These are phyloP conservation scores for Ctenopoma multispine DNA, from an alignment of 2,797 vertebrate genomes.

Conservation along the genomic window DNA sequence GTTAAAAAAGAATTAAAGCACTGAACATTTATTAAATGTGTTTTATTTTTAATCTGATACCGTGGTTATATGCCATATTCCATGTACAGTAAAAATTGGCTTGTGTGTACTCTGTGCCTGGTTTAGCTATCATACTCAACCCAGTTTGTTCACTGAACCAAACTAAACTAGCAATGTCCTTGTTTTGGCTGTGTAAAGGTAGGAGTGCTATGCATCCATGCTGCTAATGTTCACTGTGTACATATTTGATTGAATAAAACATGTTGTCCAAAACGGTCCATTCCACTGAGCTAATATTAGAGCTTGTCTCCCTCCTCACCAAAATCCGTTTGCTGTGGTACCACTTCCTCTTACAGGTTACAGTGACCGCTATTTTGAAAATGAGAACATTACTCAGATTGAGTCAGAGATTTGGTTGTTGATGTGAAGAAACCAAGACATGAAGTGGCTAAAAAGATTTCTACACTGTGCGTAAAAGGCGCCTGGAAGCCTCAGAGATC, in stretches of 20 bases:
- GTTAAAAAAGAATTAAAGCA: too few relatives aligned
- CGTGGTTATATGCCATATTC: neutral
- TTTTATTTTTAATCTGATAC: too few relatives aligned
- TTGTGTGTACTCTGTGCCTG: neutral
- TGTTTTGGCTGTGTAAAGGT: slow-evolving; percentile 46
- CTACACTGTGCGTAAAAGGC: too few relatives aligned
- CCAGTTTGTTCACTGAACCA: slow-evolving; percentile 70
- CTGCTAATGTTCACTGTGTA: slow-evolving; percentile 55
- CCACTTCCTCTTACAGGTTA: neutral
- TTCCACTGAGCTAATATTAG: slow-evolving; percentile 35
- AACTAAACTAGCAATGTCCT: slow-evolving; percentile 42
- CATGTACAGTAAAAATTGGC: slow-evolving; percentile 1
- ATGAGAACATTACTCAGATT: neutral
- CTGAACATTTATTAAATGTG: too few relatives aligned
- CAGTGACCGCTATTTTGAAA: slow-evolving; percentile 2
- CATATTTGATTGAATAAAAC: slow-evolving; percentile 74
- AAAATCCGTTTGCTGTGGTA: slow-evolving; percentile 1
- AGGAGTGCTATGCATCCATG: slow-evolving; percentile 50
- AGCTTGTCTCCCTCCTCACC: neutral
- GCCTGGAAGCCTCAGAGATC: too few relatives aligned
- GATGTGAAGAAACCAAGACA: neutral
- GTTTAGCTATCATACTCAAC: slow-evolving; percentile 42
- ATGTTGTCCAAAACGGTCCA: slow-evolving; percentile 55
- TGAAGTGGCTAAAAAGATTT: neutral
- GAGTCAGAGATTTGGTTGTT: slow-evolving; percentile 5